Base-by-base conservation (phyloP, 2,113 vertebrate genomes). In the Willisornis vidua region DNA sequence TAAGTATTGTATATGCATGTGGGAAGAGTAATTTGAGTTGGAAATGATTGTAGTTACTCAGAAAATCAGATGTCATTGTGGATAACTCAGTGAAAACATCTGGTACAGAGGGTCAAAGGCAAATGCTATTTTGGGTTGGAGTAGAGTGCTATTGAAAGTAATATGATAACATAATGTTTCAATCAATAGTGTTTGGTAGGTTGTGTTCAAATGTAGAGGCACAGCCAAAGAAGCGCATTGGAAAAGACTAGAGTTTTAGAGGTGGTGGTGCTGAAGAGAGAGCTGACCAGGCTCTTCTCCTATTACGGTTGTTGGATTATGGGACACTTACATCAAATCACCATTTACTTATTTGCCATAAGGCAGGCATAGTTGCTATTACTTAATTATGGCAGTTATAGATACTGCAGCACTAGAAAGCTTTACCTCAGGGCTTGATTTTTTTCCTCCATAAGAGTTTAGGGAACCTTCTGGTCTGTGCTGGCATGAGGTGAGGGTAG, bases 31-130 rank as follows among this genome's bases (percentile, higher is more conserved):
- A 78, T 89, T 68, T 89, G 45, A 87, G 62, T 72, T 91, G 37
- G n/a, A 95, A 93, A 82, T 80, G 26, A 75, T 78, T 94, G 76
- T 91, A 91, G 48, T 67, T 45, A 65, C 73, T 94, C 28, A 82
- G 77, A 18, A 92, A 95, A 93, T 91, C 81, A 93, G 67, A 85
- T 89, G 66, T 79, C 84, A 39, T 93, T 91, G 89, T 89, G 89
- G 73, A 78, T 81, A 84, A 39, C 76, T 65, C 86, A 82, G 58
- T 79, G 70, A 76, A 97, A 92, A 97, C 76, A 92, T 61, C 94
- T 95, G 86, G 76, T 73, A 62, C 28, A 45, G 66, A 57, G 14
- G 54, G 94, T 78, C 74, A 95, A 96, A 96, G 37, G 28, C n/a
- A 93, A 82, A 89, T 51, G 29, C 10, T 96, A 91, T 95, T 95